Evolutionary conservation across 1,140 invertebrate species (phyloP).

Genomic region (Eumeta japonica): DNA sequence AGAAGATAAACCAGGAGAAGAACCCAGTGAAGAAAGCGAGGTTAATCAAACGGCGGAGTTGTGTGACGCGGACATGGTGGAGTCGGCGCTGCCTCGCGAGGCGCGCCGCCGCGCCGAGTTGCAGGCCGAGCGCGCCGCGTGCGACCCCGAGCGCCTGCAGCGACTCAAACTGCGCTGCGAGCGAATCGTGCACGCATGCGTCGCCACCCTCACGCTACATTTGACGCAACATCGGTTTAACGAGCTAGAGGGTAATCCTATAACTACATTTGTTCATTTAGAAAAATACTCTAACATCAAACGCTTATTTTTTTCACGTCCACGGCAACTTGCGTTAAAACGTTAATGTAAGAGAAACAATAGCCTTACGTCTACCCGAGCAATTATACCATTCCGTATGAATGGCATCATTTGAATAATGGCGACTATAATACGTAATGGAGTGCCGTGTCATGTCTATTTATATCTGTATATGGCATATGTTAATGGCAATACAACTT

Average conservation of each 20-base stretch:
- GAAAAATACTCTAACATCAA: not conserved
- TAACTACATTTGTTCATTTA: too few relatives aligned
- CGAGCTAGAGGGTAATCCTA: slow-evolving; percentile 74
- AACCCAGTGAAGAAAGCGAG: slow-evolving; percentile 43
- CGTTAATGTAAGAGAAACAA: not conserved
- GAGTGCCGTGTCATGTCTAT: not conserved
- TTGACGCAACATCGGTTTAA: slow-evolving; percentile 79
- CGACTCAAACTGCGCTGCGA: slow-evolving; percentile 78
- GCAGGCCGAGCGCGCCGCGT: slow-evolving; percentile 74
- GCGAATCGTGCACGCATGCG: slow-evolving; percentile 66
- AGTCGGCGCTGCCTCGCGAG: slow-evolving; percentile 66
- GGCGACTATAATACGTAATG: too few relatives aligned
- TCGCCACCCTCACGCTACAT: slow-evolving; percentile 74
- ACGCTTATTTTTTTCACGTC: not conserved
- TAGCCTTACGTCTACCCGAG: not conserved
- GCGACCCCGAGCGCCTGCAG: slow-evolving; percentile 76
- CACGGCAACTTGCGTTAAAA: not conserved
- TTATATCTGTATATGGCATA: not conserved
- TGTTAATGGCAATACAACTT: too few relatives aligned
- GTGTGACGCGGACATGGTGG: slow-evolving; percentile 66
- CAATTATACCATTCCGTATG: not conserved
- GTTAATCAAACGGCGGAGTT: slow-evolving; percentile 55
- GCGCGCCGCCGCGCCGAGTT: slow-evolving; percentile 65
- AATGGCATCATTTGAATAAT: too few relatives aligned
- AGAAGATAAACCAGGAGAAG: too few relatives aligned